Evolutionary conservation across 2,888 invertebrate genomes (phyloP).

Genomic region (Rotaria magnacalcarata): DNA sequence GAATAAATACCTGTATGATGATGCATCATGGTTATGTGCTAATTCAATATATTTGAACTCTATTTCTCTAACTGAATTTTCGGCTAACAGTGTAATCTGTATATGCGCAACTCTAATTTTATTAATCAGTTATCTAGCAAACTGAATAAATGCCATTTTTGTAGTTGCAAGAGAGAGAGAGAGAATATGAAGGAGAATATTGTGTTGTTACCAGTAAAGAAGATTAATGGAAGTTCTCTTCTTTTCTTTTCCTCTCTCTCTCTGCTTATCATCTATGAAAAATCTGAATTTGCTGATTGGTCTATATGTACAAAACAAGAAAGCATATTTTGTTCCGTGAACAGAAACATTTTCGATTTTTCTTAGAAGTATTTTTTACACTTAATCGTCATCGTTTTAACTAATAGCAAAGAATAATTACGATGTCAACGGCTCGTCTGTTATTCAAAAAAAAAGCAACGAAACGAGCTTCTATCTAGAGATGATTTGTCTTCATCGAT

Average conservation of each 20-base stretch:
- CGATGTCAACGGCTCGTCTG: conserved; percentile 19
- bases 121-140: neutral
- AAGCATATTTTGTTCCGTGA: neutral
- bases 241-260: neutral
- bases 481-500: conserved; percentile 33
- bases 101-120: neutral
- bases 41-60: conserved; percentile 12
- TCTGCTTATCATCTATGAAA: neutral
- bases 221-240: neutral
- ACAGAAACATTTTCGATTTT: neutral
- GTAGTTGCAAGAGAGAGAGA: neutral
- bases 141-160: neutral
- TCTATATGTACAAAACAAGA: neutral
- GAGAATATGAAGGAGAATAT: neutral
- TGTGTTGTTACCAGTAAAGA: neutral
- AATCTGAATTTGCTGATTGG: neutral
- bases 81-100: neutral
- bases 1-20: conserved; percentile 2
- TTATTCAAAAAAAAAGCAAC: neutral
- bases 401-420: neutral
- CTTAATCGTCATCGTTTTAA: neutral
- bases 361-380: conserved; percentile 11
- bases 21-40: conserved; percentile 13
- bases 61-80: neutral
- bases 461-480: neutral